Evolutionary conservation across 2,113 vertebrate species (phyloP).

Genomic region (Clinocottus analis): DNA sequence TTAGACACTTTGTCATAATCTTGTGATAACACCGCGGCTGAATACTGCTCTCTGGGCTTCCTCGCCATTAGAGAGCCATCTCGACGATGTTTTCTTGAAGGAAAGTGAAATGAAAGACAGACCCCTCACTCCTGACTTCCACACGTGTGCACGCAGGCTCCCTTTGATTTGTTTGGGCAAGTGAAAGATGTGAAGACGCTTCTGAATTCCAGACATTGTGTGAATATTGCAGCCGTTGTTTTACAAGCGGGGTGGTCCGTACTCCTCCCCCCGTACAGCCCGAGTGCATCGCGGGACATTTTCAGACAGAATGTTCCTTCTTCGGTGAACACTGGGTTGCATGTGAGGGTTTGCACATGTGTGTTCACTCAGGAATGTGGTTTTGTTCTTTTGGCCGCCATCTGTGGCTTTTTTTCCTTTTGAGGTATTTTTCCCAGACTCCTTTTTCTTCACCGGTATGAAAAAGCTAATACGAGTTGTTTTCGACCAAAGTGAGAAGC

Average conservation of each 20-base stretch:
- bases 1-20: neutral
- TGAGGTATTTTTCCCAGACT: constrained; percentile 72
- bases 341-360: constrained; percentile 72
- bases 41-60: neutral
- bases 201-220: constrained; percentile 77
- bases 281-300: constrained; percentile 65
- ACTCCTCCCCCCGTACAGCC: constrained; percentile 35
- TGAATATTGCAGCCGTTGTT: constrained; percentile 67
- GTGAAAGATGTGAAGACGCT: constrained; percentile 46
- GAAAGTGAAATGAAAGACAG: neutral
- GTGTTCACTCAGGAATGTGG: constrained; percentile 77
- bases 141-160: constrained; percentile 31
- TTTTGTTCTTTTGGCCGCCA: constrained; percentile 69
- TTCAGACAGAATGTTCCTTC: constrained; percentile 57
- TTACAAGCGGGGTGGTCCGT: constrained; percentile 64
- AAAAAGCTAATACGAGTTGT: constrained; percentile 35
- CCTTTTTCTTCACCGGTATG: constrained; percentile 37
- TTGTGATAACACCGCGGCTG: neutral
- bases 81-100: neutral
- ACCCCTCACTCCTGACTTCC: constrained; percentile 1
- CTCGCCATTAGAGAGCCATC: neutral
- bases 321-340: constrained; percentile 44
- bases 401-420: constrained; percentile 72
- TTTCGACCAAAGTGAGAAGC: constrained; percentile 37
- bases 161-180: constrained; percentile 59